Evolutionary conservation across 2,113 vertebrate genomes (phyloP).

Genomic region (Meleagris gallopavo): DNA sequence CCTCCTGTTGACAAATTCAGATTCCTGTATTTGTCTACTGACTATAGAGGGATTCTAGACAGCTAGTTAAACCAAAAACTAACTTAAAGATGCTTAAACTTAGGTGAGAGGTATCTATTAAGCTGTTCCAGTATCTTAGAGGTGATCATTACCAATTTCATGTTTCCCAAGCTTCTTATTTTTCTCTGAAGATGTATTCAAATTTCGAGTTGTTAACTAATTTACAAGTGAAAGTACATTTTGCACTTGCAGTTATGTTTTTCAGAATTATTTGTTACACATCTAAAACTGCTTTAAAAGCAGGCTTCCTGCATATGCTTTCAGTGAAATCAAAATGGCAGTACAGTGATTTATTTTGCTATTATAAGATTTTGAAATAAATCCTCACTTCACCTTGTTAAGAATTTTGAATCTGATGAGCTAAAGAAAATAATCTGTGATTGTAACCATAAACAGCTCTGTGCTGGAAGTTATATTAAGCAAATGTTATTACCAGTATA

Average conservation of each 20-base stretch:
- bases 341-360: neutral
- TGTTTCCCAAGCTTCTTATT: neutral
- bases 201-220: neutral
- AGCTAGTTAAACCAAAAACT: neutral
- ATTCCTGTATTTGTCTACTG: neutral
- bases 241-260: conserved; percentile 2
- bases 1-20: too few relatives aligned
- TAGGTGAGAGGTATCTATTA: neutral
- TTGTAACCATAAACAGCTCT: neutral
- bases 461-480: neutral
- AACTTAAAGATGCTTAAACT: neutral
- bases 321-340: neutral
- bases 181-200: neutral
- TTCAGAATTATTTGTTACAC: neutral
- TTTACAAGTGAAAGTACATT: conserved; percentile 9
- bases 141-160: neutral
- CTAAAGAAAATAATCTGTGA: neutral
- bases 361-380: neutral
- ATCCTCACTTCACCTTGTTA: neutral
- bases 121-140: neutral
- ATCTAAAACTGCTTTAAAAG: neutral
- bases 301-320: neutral
- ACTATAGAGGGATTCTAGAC: neutral
- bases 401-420: neutral
- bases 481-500: neutral